phyloP scores from a whole-genome alignment of 2,797 vertebrate genomes.

The Capromys pilorides region DNA sequence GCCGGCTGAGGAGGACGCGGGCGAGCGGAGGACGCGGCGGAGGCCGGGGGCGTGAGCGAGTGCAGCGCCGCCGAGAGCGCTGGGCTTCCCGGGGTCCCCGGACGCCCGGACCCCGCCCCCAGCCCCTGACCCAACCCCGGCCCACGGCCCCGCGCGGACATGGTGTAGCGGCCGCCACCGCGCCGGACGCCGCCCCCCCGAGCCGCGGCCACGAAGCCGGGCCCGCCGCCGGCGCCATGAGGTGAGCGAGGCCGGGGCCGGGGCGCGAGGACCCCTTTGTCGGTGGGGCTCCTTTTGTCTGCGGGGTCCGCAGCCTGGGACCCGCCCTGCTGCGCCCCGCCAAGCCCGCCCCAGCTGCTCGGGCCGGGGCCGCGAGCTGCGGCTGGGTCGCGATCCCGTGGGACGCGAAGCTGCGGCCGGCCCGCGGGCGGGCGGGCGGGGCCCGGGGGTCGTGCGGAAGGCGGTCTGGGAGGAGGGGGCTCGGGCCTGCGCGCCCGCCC shows the following conservation, averaged over 20 bases:
- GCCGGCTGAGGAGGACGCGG: neutral
- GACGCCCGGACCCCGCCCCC: slow-evolving; percentile 29
- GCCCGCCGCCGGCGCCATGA: slow-evolving; percentile 83
- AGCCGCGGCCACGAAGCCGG: neutral
- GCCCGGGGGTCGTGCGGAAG: neutral
- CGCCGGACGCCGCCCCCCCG: neutral
- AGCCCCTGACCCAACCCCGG: no score
- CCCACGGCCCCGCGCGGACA: slow-evolving; percentile 64
- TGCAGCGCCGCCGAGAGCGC: no score
- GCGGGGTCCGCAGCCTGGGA: neutral
- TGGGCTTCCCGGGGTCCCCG: no score
- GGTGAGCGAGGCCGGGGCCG: slow-evolving; percentile 78
- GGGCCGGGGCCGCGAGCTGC: neutral
- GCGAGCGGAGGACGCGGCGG: neutral
- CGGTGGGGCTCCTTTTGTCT: neutral
- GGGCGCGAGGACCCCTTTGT: neutral
- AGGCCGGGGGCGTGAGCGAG: no score
- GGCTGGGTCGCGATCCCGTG: neutral
- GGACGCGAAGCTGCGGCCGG: neutral
- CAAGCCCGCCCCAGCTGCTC: neutral
- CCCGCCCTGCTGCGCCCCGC: neutral
- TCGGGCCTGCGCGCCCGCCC: neutral
- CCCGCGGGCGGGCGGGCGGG: neutral
- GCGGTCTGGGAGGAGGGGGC: neutral
- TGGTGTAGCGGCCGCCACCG: slow-evolving; percentile 68